Base-by-base conservation (phyloP, 2,888 invertebrate genomes). In the Camponotus fellah region DNA sequence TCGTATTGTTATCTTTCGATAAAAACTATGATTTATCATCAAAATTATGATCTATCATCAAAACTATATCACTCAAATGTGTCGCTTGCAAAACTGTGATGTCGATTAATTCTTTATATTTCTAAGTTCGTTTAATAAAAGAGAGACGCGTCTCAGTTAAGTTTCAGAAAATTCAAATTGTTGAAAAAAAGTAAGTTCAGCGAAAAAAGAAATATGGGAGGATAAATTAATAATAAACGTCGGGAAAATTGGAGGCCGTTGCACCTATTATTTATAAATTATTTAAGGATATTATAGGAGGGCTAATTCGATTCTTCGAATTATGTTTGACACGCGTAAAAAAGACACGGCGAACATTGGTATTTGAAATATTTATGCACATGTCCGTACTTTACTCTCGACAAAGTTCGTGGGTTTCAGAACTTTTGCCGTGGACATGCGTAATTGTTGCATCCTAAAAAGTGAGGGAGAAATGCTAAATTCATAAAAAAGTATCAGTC, bases 401-500 rank as follows among this genome's bases (percentile, higher is more conserved):
- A n/a, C 66, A 77, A 26, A 26, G 26, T 26, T 26, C 9, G 10
- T 77, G 77, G 3, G 12, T 32, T 77, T 68, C 56, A 26, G 3
- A 77, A 77, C 32, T 77, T 77, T 66, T 77, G 53, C 77, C 77
- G 56, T 66, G 77, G 32, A 40, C 77, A 77, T 77, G 77, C 77
- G 77, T 68, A 68, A 77, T 32, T 49, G 34, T 34, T 34, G 21
- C 12, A n/a, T 17, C 12, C 6, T 62, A n/a, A 56, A 43, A 56
- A 4, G 14, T 40, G 26, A 77, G 56, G 9, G 40, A 66, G 3
- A 32, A 49, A 56, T 40, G 26, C 8, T 56, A 9, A 26, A 77
- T 77, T 77, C n/a, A 77, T 56, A 66, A 77, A 77, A 76, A 77
- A 77, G 56, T 40, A 32, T n/a, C 77, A 77, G 77, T 77, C 77